Evolutionary conservation across 2,797 vertebrate genomes (phyloP), one percentile per base, ranked within the genome.

Genomic region (Kryptopterus vitreolus): DNA sequence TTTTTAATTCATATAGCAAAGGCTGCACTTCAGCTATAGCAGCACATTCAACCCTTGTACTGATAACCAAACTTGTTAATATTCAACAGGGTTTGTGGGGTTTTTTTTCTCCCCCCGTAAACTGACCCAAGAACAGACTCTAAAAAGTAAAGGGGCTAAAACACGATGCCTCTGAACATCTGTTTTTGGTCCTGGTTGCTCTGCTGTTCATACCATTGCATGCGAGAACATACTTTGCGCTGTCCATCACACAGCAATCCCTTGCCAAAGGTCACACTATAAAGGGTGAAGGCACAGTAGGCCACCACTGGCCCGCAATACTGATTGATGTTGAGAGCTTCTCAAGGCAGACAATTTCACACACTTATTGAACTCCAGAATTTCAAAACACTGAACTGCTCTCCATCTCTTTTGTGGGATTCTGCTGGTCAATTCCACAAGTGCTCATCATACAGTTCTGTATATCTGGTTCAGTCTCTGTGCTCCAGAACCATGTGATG

Each of bases 11-110:
- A 69, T 62, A 81, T 76, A 76, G 81, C 46, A 80, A 75, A 76
- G 73, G 77, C 83, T 86, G 73, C 55, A 83, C 52, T 13, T n/a
- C 46, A 79, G 80, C 84, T 79, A 86, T 76, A 83, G 86, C 76
- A 88, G 86, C 86, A 81, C 81, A 81, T 85, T 79, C 80, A 81
- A 87, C 76, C 85, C 70, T 79, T 73, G 59, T 72, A 79, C 81
- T 84, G 76, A 84, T 80, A 73, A 66, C 59, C 63, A 78, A 71
- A 82, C 59, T 53, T 61, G 69, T 82, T 83, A 79, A 85, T 86
- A 81, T 86, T 81, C 81, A 82, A 77, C 79, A 74, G 63, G 73
- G 53, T 66, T 68, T 71, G 53, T 59, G 55, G 9, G 8, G 3
- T 63, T 43, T 70, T 38, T 81, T 58, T 77, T 53, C 11, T 3